Evolutionary conservation across 37 sponge, comb jelly and placozoan genomes (phyloP).

Genomic region (Geodia barretti): DNA sequence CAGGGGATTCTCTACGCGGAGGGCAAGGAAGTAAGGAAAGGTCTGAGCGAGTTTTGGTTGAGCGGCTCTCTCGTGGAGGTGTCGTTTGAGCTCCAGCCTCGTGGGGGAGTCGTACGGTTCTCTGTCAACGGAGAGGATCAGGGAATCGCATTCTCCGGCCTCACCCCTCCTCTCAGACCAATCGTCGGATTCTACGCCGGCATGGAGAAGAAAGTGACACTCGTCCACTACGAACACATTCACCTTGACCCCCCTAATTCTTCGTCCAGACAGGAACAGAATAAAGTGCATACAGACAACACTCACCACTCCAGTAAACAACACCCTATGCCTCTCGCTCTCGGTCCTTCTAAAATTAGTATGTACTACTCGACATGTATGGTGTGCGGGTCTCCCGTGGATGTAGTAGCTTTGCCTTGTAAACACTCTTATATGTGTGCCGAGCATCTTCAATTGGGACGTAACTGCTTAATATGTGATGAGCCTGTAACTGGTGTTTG

Average conservation of each 20-base stretch:
- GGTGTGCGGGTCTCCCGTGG: background rate
- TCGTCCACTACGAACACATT: constrained; percentile 34
- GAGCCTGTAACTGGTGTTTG: constrained; percentile 5
- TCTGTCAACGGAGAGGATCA: constrained; percentile 29
- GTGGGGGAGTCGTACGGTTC: constrained; percentile 3
- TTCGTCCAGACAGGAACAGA: background rate
- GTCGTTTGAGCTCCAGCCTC: constrained; percentile 11
- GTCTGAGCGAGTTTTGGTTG: constrained; percentile 60
- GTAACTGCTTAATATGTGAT: constrained; percentile 5
- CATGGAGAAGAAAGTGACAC: constrained; percentile 49
- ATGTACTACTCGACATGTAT: constrained; percentile 5
- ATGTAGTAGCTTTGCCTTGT: constrained; percentile 39
- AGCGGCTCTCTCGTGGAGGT: constrained; percentile 50
- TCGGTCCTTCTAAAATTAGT: background rate
- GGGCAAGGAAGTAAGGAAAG: constrained; percentile 28
- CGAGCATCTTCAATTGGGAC: background rate
- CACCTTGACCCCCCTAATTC: no score
- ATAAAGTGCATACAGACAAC: background rate
- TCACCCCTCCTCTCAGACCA: constrained; percentile 36
- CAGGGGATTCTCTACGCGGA: constrained; percentile 41
- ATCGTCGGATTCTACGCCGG: constrained; percentile 54
- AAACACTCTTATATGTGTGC: constrained; percentile 40
- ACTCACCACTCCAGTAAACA: background rate
- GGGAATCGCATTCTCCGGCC: constrained; percentile 21
- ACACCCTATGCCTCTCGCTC: background rate